Evolutionary conservation across 2,797 vertebrate genomes (phyloP), one percentile per base, ranked within the genome.

Genomic region (Lutjanus argentimaculatus): DNA sequence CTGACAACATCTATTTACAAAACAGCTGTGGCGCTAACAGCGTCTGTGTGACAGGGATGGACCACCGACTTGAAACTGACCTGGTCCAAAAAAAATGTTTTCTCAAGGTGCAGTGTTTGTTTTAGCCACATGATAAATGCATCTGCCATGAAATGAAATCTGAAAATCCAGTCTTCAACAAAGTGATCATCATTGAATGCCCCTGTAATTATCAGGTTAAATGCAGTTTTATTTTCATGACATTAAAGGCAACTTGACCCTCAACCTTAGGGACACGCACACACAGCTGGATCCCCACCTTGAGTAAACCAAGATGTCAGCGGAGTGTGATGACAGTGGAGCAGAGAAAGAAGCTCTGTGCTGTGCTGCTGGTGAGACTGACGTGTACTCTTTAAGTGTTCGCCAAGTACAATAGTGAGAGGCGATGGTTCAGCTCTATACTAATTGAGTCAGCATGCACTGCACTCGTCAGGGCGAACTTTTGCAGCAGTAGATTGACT

Each of bases 381-480:
- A 95, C 89, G 91, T 92, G 80, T 86, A 72, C 85, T 79, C 80
- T 85, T 85, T 84, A 89, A 90, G 79, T 82, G 89, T 84, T 79
- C 56, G 93, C 94, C 95, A 95, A 95, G 86, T 84, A 93, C 91
- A 95, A 94, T 85, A 94, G 84, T 71, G 75, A 88, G 91, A 93
- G 89, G 92, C 85, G 72, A 90, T 87, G 88, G 82, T 88, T 77
- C 84, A 61, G 75, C 83, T 89, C 91, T 81, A 82, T 89, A 83
- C 89, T 95, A 95, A 96, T 95, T 92, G 93, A 91, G 94, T 94
- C 94, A 95, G 87, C 89, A 86, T 93, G 93, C 84, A 85, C 72
- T 76, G 90, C 91, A 86, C 91, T 88, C 79, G 87, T 92, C 82
- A 77, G 72, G 83, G 67, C 59, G 75, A 92, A 88, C 87, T 89